These are phyloP conservation scores for Zele albiditarsus DNA, from an alignment of 2,888 invertebrate species.

Conservation along the genomic window DNA sequence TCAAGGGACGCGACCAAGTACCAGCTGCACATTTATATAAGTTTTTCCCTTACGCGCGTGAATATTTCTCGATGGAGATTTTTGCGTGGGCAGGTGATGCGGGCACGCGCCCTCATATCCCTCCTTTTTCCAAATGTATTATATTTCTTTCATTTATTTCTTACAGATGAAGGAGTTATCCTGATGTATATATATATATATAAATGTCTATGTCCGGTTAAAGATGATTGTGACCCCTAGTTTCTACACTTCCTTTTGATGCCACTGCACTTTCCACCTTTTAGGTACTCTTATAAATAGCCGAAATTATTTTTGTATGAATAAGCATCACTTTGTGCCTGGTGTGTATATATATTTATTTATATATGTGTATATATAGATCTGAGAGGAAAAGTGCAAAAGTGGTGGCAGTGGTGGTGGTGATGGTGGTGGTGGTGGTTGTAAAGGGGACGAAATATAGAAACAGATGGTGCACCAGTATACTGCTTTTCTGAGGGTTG, in stretches of 20 bases:
- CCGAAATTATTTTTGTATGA: neutral
- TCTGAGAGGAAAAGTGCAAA: neutral
- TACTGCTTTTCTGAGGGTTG: conserved; percentile 30
- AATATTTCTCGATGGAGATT: conserved; percentile 46
- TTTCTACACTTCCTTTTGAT: conserved; percentile 45
- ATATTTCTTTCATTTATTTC: conserved; percentile 21
- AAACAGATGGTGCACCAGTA: conserved; percentile 30
- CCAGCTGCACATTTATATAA: conserved; percentile 47
- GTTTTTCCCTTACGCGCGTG: conserved; percentile 42
- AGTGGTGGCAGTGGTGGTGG: neutral
- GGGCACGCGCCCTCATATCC: conserved; percentile 64
- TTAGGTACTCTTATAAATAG: neutral
- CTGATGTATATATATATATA: neutral
- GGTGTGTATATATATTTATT: neutral
- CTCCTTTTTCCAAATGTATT: conserved; percentile 31
- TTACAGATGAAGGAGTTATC: conserved; percentile 3
- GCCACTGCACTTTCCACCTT: conserved; percentile 26
- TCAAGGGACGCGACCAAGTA: conserved; percentile 33
- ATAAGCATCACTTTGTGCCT: neutral
- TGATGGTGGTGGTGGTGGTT: conserved; percentile 5
- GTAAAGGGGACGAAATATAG: neutral
- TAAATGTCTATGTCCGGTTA: neutral
- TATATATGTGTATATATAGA: neutral
- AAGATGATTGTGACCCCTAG: neutral
- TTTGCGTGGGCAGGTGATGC: conserved; percentile 62